phyloP scores from a whole-genome alignment of 2,113 vertebrate genomes.

The Cettia cetti region DNA sequence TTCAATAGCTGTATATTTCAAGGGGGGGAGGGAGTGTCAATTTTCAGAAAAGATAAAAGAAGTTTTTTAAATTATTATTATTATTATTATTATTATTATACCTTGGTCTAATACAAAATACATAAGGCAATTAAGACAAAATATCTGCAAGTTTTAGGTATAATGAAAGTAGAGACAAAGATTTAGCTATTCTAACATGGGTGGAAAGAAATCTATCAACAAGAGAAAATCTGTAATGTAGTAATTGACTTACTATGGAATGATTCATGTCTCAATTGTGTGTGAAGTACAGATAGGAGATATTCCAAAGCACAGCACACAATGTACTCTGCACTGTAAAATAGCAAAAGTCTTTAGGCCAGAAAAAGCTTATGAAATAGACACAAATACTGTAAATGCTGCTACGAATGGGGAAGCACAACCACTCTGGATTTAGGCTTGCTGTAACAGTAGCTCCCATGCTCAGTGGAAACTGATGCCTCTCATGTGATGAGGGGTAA shows the following conservation, averaged over 20 bases:
- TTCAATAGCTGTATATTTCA: neutral
- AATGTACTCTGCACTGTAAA: neutral
- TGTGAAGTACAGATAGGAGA: neutral
- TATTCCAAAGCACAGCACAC: neutral
- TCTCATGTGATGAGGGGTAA: neutral
- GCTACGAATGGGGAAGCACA: neutral
- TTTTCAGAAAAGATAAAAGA: neutral
- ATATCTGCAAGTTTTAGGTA: neutral
- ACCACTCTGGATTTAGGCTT: neutral
- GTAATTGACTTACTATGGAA: neutral
- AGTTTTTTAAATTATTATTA: neutral
- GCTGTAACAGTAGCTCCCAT: neutral
- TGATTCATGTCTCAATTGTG: neutral
- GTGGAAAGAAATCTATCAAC: neutral
- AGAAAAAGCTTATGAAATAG: neutral
- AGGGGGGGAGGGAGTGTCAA: neutral
- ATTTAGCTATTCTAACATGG: neutral
- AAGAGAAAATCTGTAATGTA: neutral
- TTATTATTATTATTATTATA: neutral
- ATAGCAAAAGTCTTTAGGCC: neutral
- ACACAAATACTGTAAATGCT: neutral
- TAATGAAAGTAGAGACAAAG: neutral
- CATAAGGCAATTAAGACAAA: neutral
- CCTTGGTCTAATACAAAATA: neutral
- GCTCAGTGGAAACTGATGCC: slow-evolving; percentile 13